phyloP scores from a whole-genome alignment of 2,113 vertebrate species.

The Gulo gulo region DNA sequence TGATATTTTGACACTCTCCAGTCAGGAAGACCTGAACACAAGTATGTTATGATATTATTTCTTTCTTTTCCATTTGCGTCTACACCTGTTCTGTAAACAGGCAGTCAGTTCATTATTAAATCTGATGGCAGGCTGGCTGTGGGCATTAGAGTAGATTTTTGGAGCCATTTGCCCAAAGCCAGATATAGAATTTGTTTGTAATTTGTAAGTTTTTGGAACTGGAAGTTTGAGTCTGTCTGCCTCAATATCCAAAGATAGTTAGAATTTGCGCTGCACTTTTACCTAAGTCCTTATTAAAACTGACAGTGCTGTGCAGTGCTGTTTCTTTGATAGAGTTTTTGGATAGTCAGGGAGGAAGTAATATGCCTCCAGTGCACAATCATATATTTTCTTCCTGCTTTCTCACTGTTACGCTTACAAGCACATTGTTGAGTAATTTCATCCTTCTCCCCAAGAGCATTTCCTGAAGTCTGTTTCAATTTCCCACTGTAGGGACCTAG shows the following conservation, averaged over 20 bases:
- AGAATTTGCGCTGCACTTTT: neutral
- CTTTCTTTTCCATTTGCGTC: conserved; percentile 43
- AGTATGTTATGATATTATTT: neutral
- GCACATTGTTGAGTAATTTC: conserved; percentile 43
- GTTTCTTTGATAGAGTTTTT: conserved; percentile 17
- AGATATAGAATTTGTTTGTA: neutral
- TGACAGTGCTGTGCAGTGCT: neutral
- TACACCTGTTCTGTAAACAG: neutral
- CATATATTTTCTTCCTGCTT: neutral
- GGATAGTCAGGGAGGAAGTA: neutral
- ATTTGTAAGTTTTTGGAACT: neutral
- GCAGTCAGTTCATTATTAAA: neutral
- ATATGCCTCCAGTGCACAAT: neutral
- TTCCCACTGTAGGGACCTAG: conserved; percentile 42
- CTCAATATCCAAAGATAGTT: neutral
- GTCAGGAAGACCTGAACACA: conserved; percentile 5
- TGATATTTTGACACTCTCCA: neutral
- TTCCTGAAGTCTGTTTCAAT: conserved; percentile 40
- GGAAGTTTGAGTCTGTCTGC: neutral
- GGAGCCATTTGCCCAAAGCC: conserved; percentile 8
- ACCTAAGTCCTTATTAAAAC: conserved; percentile 28
- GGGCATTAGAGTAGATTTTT: neutral
- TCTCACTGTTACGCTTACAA: conserved; percentile 18
- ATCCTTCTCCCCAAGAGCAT: conserved; percentile 41
- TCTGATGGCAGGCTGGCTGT: neutral